Base-by-base conservation (phyloP, 2,113 vertebrate genomes). In the Sylvietta virens region DNA sequence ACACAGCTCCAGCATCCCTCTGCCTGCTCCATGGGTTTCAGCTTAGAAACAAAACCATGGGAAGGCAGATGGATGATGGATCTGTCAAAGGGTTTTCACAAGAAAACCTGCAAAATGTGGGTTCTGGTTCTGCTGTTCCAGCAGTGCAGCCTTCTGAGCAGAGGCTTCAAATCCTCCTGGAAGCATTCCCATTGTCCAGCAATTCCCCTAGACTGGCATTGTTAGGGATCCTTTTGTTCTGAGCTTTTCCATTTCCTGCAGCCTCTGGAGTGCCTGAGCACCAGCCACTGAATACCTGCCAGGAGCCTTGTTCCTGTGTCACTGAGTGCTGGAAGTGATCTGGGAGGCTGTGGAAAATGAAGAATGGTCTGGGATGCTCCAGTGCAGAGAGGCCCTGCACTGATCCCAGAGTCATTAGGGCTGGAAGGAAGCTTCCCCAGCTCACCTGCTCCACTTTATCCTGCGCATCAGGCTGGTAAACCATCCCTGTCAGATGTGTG, bases 381-480 rank as follows among this genome's bases (percentile, higher is more conserved):
- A 0, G 4, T 23, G 64, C n/a, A 54, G 70, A 85, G 67, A 23
- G 84, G 81, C 58, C 78, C 81, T 58, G 70, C 7, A 3, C 69
- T 13, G 74, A 60, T 77, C 64, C 13, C 28, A 6, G 57, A 72
- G 66, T 85, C 71, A 47, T 83, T 77, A 50, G 0, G 1, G 42
- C 84, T 93, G 90, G 54, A 66, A 95, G 71, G 31, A 89, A 42
- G 24, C 51, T 88, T 40, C 17, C 53, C 50, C 88, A 56, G 61
- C 74, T 94, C 95, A 94, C 92, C 92, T 90, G 94, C 88, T 91
- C 47, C 85, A 9, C 61, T 92, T 88, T 69, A 96, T 86, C 87
- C 87, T 33, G 33, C 6, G 33, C 72, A 84, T 83, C 91, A 84
- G 90, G 77, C 71, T 1, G 61, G 76, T 65, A 92, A 91, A 92